Conservation (phyloP, 2,113 vertebrate genomes). For the Callorhinus ursinus region DNA sequence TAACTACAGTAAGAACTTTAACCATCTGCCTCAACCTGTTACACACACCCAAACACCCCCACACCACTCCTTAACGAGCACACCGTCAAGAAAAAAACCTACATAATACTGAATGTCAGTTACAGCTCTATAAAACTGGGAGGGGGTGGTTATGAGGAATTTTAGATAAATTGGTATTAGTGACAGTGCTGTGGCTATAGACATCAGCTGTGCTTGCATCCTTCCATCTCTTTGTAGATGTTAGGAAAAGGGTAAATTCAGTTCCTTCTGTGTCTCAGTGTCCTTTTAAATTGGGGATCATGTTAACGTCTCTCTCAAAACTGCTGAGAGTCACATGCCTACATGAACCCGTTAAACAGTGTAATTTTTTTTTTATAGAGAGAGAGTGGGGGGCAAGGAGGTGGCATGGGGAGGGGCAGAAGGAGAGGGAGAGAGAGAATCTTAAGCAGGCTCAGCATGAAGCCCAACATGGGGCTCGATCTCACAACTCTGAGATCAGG, state of each 20-base stretch:
- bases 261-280: background rate
- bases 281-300: background rate
- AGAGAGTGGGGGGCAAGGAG: background rate
- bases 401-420: background rate
- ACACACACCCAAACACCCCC: background rate
- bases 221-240: background rate
- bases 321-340: background rate
- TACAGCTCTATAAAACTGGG: background rate
- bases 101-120: background rate
- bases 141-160: background rate
- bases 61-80: rapidly evolving
- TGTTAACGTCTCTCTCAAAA: background rate
- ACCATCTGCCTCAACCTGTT: background rate
- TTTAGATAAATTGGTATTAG: background rate
- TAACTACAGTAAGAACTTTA: background rate
- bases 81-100: no score
- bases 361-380: no score
- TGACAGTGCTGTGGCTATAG: background rate
- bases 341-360: background rate
- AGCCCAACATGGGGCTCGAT: background rate
- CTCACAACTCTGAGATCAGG: background rate
- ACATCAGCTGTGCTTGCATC: background rate
- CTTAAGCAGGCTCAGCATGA: background rate
- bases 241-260: background rate
- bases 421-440: background rate